phyloP scores from a whole-genome alignment of 2,888 invertebrate species.

The Hesperia comma region DNA sequence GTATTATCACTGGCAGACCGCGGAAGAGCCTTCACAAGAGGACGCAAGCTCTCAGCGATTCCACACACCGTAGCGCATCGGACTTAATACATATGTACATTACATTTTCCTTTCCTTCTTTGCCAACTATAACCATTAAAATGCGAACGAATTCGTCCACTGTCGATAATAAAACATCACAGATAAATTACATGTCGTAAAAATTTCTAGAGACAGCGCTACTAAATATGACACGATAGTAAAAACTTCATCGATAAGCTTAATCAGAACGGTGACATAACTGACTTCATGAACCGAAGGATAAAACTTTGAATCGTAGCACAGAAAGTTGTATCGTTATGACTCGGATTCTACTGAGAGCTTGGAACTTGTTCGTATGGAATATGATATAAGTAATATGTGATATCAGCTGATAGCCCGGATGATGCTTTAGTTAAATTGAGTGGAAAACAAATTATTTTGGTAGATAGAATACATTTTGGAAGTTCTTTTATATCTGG shows the following conservation, averaged over 20 bases:
- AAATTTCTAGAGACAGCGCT: conserved; percentile 20
- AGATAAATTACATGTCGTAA: conserved; percentile 4
- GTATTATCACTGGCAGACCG: no score
- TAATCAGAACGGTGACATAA: conserved; percentile 34
- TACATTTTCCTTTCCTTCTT: neutral
- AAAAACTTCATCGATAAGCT: conserved; percentile 35
- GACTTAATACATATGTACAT: no score
- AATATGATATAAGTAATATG: conserved; percentile 14
- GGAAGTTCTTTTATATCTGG: no score
- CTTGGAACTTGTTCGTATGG: neutral
- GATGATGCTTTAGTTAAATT: neutral
- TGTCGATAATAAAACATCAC: neutral
- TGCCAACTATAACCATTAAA: neutral
- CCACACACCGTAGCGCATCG: no score
- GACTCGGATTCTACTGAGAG: conserved; percentile 20
- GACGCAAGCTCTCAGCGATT: no score
- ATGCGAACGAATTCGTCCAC: neutral
- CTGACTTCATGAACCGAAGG: conserved; percentile 25
- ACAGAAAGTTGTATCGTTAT: conserved; percentile 34
- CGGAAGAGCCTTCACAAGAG: no score
- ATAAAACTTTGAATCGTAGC: conserved; percentile 31
- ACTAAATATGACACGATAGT: conserved; percentile 22
- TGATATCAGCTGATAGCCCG: neutral
- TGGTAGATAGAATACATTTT: neutral
- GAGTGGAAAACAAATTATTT: neutral